These are phyloP conservation scores for Gastrophryne carolinensis DNA, from an alignment of 2,797 vertebrate species.

Conservation along the genomic window DNA sequence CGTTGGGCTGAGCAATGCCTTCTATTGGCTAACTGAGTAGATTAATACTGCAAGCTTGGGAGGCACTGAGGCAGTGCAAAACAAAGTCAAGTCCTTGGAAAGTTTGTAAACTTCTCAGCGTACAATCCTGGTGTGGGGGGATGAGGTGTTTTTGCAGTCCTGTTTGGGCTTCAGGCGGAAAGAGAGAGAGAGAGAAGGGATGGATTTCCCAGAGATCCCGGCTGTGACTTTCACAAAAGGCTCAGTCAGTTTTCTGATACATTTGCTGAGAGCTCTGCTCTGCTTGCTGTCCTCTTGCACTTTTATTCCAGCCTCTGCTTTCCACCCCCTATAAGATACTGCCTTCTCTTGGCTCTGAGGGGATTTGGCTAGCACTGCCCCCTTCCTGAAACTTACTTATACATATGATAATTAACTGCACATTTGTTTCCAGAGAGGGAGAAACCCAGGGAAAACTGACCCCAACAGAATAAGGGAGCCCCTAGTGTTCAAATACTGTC, in stretches of 20 bases:
- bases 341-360: slow-evolving; percentile 65
- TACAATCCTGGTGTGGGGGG: slow-evolving; percentile 50
- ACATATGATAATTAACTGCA: slow-evolving; percentile 74
- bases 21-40: too few relatives aligned
- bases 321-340: slow-evolving; percentile 59
- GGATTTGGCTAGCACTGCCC: slow-evolving; percentile 78
- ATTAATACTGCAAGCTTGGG: too few relatives aligned
- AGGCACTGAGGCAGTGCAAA: too few relatives aligned
- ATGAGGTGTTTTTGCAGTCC: slow-evolving; percentile 39
- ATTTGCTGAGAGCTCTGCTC: not conserved
- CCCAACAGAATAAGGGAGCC: slow-evolving; percentile 63
- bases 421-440: slow-evolving; percentile 63
- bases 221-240: slow-evolving; percentile 14
- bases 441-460: slow-evolving; percentile 59
- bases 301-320: slow-evolving; percentile 77
- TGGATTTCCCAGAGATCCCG: slow-evolving; percentile 50
- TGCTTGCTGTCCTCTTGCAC: slow-evolving; percentile 67
- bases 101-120: slow-evolving; percentile 4
- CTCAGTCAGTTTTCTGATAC: slow-evolving; percentile 6
- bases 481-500: slow-evolving; percentile 65
- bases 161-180: not conserved
- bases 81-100: not conserved
- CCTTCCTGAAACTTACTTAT: slow-evolving; percentile 76
- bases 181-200: not conserved
- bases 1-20: not conserved